Evolutionary conservation across 2,797 vertebrate genomes (phyloP).

Genomic region (Champsocephalus esox): DNA sequence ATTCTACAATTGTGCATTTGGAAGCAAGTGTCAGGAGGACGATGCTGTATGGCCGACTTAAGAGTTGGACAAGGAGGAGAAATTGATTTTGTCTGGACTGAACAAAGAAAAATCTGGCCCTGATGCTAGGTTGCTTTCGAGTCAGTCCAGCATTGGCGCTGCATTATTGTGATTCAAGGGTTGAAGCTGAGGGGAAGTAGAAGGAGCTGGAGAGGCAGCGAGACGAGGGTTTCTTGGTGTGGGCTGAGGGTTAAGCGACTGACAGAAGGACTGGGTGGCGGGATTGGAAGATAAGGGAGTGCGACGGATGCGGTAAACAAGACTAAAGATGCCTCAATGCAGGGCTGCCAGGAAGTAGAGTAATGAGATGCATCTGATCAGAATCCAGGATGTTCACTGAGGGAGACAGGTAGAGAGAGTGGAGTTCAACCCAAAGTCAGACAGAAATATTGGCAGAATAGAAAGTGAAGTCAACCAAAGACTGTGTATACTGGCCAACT

Average conservation of each 20-base stretch:
- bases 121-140: slow-evolving; percentile 44
- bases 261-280: slow-evolving; percentile 48
- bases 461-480: slow-evolving; percentile 28
- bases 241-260: slow-evolving; percentile 45
- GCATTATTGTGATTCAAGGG: slow-evolving; percentile 59
- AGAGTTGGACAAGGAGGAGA: slow-evolving; percentile 40
- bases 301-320: slow-evolving; percentile 60
- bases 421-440: slow-evolving; percentile 32
- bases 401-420: slow-evolving; percentile 40
- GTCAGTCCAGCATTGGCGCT: slow-evolving; percentile 34
- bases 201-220: slow-evolving; percentile 29
- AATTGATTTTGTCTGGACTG: slow-evolving; percentile 57
- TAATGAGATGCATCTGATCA: slow-evolving; percentile 65
- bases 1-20: slow-evolving; percentile 15
- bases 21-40: slow-evolving; percentile 39
- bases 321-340: slow-evolving; percentile 45
- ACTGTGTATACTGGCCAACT: background rate
- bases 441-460: slow-evolving; percentile 37
- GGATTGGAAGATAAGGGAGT: slow-evolving; percentile 44
- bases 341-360: slow-evolving; percentile 56
- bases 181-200: slow-evolving; percentile 42
- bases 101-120: slow-evolving; percentile 40
- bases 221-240: slow-evolving; percentile 47
- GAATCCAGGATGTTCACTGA: slow-evolving; percentile 57
- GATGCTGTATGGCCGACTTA: slow-evolving; percentile 32